Base-by-base conservation (phyloP, 37 sponge, comb jelly and placozoan species). In the Beroe forskalii region DNA sequence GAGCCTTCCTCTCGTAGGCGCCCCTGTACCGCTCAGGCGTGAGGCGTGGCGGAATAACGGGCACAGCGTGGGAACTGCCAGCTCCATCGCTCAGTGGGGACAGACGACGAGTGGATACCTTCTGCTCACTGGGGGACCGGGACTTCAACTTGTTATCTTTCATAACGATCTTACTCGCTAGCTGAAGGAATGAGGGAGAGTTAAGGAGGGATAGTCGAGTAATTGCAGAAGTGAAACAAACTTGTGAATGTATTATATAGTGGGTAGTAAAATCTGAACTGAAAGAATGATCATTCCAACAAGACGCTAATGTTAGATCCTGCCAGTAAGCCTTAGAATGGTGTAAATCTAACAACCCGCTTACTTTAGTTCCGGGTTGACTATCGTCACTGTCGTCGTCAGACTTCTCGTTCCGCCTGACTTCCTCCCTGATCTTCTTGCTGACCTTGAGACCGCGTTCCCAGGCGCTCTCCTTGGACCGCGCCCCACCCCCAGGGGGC, bases 381-480 rank as follows among this genome's bases (percentile, higher is more conserved):
- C 55, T 44, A 23, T 80, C 86, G 55, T 80, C 86, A 27, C 86
- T 80, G 12, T 80, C 86, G 14, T 80, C 86, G 86, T 80, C 86
- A 6, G 55, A 44, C 20, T 80, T 80, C 40, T 80, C 86, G 42
- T 80, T 80, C 40, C 86, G 24, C 40, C 55, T 80, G 1, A 80
- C 86, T 80, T 80, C 86, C 25, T 80, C 86, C 27, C 86, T 32
- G 9, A 80, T 80, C 40, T 44, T 41, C 55, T 80, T 80, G 55
- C 86, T 80, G 1, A 80, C 55, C 55, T 80, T 80, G 40, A 80
- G 86, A 1, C 86, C 86, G 6, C 86, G 86, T 37, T 80, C 86
- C 86, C 86, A 80, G 2, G 86, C 55, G 42, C 86, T 80, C 86
- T 80, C 86, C 30, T 80, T 80, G 2, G 86, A 44, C 40, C 86